Conservation (phyloP, 2,888 invertebrate species). For the Resseliella maxima region DNA sequence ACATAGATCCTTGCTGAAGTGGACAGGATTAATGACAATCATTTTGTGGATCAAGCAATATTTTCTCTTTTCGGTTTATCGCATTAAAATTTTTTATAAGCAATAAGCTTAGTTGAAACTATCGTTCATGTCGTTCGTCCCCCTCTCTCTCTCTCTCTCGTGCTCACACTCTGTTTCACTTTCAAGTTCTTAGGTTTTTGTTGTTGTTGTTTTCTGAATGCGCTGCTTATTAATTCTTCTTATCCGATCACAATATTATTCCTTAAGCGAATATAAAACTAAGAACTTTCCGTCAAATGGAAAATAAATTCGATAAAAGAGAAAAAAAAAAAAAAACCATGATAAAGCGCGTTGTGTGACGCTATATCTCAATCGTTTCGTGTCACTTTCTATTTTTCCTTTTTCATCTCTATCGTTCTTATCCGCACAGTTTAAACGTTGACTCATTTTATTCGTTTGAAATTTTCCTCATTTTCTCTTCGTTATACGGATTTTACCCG, state of each 20-base stretch:
- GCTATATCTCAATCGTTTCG: not conserved
- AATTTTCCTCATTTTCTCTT: not conserved
- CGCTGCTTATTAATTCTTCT: conserved; percentile 26
- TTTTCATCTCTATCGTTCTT: not conserved
- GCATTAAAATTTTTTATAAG: not conserved
- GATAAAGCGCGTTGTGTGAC: not conserved
- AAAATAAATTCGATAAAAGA: not conserved
- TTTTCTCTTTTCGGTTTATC: conserved; percentile 44
- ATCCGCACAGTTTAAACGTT: no score
- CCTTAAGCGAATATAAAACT: not conserved
- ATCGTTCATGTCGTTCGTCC: not conserved
- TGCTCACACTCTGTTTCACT: not conserved
- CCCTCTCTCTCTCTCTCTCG: not conserved
- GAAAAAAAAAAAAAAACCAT: not conserved
- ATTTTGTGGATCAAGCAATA: conserved; percentile 47
- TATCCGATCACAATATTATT: not conserved
- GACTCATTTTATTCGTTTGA: not conserved
- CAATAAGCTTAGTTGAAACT: not conserved
- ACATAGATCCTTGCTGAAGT: conserved; percentile 36
- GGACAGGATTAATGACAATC: conserved; percentile 51
- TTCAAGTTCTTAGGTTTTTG: not conserved
- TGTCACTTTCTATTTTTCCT: not conserved
- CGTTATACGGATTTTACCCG: conserved; percentile 13
- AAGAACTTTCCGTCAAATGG: not conserved
- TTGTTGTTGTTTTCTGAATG: not conserved